Evolutionary conservation across 2,888 invertebrate species (phyloP), one percentile per base, ranked within the genome.

Genomic region (Cosmopolites sordidus): DNA sequence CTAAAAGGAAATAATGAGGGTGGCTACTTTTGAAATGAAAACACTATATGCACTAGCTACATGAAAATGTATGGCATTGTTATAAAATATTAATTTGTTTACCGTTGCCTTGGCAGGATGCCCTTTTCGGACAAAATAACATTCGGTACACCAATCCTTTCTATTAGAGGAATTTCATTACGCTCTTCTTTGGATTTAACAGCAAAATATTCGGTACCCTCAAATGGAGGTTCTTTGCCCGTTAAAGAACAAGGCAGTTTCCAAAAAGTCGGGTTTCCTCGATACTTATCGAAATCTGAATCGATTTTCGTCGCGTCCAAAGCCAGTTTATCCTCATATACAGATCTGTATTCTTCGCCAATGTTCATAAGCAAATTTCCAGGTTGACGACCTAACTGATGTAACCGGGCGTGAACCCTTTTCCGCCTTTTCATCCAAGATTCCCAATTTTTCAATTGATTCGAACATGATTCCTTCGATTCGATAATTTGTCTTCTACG

Each of bases 201-300:
- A 1, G 58, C 49, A 51, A 68, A 70, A 58, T 68, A 67, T 40
- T 59, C 58, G 0, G 66, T 60, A n/a, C 60, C 54, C 12, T 41
- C 42, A 40, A 39, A 30, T 8, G 38, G 46, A 4, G 42, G 41
- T 17, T 16, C 12, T 40, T 54, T 56, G 12, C 58, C 56, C 38
- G 49, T 56, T 41, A 71, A 58, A n/a, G 62, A 54, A 1, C 52
- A 33, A 1, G 73, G 72, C 22, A 68, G 41, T 43, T 61, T 62
- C 68, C 68, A 74, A 58, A 70, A 73, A 1, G 60, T 62, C 14
- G 73, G 73, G 55, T 70, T 69, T 40, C 73, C 73, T 47, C 73
- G 62, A 18, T 65, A 66, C 22, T 65, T 65, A 61, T 72, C 70
- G 38, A 68, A 68, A 43, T 66, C 46, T 2, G 62, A 59, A 15